Evolutionary conservation across 2,113 vertebrate genomes (phyloP), one percentile per base, ranked within the genome.

Genomic region (Anoplopoma fimbria): DNA sequence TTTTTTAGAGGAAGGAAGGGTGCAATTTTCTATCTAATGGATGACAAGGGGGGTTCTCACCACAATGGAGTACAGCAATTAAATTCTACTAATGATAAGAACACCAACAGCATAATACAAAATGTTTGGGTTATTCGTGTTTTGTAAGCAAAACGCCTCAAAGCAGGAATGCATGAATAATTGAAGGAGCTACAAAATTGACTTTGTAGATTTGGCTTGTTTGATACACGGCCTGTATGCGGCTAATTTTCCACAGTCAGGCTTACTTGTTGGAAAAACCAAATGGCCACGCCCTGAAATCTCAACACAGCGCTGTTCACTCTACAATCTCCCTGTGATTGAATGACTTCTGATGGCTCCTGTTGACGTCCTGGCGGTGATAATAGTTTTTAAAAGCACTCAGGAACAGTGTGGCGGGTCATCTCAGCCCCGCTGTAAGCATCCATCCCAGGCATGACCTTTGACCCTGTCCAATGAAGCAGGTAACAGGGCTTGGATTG

Each of bases 401-500:
- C 77, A 79, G 69, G 42, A 31, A 51, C 69, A 25, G 25, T 14
- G 45, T 57, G 33, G 60, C 2, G 51, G 83, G 85, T 76, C 87
- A 89, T 85, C 65, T 67, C 69, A 33, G 79, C 79, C 69, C 87
- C 65, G 87, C 88, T 88, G 87, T 49, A 33, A 83, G 69, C 53
- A 82, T 53, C 51, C 80, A 33, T 86, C 29, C 19, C 70, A 65
- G 58, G 75, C 4, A 25, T 77, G 88, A 90, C 91, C 93, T 92
- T 34, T 91, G 90, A 93, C 91, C 91, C 69, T 53, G 81, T 79
- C 84, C 91, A 94, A 85, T 91, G 91, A 92, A 86, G 92, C 94
- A 93, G 94, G 91, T 93, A 95, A 95, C 88, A 68, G 91, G 83
- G 83, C 86, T 79, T 79, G 81, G 87, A 94, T 94, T 91, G 90